These are phyloP conservation scores for Poecile montanus DNA, from an alignment of 2,797 vertebrate genomes.

Conservation along the genomic window DNA sequence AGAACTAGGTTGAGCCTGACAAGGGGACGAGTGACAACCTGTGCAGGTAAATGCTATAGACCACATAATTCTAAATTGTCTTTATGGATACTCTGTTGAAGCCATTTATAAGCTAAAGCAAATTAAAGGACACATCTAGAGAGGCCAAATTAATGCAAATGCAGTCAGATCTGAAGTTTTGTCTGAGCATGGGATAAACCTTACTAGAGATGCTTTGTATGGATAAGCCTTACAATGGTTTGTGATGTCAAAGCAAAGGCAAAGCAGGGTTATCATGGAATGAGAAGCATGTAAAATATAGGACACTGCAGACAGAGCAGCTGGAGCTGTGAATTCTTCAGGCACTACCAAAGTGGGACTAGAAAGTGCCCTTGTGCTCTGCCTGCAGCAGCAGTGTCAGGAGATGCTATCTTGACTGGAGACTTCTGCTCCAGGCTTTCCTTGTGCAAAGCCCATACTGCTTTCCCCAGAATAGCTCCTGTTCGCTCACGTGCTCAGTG, in stretches of 20 bases:
- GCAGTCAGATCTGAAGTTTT: neutral
- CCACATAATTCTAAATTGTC: neutral
- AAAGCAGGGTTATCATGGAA: neutral
- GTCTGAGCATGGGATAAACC: neutral
- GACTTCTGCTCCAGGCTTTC: neutral
- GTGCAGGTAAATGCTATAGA: neutral
- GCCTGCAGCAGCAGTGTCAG: neutral
- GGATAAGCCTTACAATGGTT: neutral
- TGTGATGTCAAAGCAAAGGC: neutral
- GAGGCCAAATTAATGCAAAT: neutral
- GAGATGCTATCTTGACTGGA: neutral
- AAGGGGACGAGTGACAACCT: neutral
- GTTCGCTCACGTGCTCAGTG: neutral
- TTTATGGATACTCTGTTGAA: neutral
- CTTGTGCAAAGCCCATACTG: neutral
- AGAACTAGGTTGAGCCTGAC: neutral
- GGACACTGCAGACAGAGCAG: neutral
- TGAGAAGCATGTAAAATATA: neutral
- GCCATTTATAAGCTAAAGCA: neutral
- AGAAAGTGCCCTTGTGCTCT: neutral
- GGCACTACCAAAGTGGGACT: neutral
- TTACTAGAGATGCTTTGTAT: neutral
- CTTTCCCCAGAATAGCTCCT: neutral
- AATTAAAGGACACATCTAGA: neutral
- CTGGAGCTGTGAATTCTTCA: neutral